phyloP scores from a whole-genome alignment of 2,113 vertebrate genomes.

The Sceloporus undulatus region DNA sequence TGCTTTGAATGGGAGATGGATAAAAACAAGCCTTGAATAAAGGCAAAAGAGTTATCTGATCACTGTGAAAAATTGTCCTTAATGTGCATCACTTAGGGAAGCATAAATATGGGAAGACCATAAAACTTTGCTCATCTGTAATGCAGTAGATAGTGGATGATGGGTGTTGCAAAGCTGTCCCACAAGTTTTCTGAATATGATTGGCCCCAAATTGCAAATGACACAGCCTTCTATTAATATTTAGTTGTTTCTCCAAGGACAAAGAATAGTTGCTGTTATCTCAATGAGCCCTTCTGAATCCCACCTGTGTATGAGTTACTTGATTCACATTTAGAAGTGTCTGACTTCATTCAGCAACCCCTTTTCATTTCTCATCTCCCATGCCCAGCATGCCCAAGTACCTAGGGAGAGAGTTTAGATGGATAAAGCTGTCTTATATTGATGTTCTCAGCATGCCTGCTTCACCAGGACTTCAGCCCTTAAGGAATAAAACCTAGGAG shows the following conservation, averaged over 20 bases:
- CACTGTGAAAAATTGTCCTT: neutral
- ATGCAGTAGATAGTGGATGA: neutral
- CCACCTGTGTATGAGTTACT: slow-evolving; percentile 2
- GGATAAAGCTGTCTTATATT: slow-evolving; percentile 46
- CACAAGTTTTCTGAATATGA: neutral
- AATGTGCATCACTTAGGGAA: neutral
- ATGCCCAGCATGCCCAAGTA: slow-evolving; percentile 31
- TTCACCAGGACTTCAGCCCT: slow-evolving; percentile 51
- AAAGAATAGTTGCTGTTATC: slow-evolving; percentile 19
- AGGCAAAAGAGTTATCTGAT: neutral
- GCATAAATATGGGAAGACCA: neutral
- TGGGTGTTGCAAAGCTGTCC: neutral
- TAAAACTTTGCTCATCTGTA: neutral
- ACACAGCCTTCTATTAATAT: neutral
- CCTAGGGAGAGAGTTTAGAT: slow-evolving; percentile 38
- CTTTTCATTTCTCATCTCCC: slow-evolving; percentile 48
- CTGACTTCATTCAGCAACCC: slow-evolving; percentile 6
- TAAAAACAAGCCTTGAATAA: neutral
- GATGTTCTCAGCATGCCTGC: slow-evolving; percentile 25
- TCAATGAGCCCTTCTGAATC: slow-evolving; percentile 39
- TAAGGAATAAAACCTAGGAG: slow-evolving; percentile 37
- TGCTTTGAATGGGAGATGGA: neutral
- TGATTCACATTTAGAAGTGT: slow-evolving; percentile 45
- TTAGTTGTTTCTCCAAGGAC: slow-evolving; percentile 18
- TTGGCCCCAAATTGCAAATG: neutral